A percentile compares a stretch with the other conserved stretches of the same genome.
Conservation (phyloP, 2,888 invertebrate genomes). For the Sinohyriopsis cumingii region DNA sequence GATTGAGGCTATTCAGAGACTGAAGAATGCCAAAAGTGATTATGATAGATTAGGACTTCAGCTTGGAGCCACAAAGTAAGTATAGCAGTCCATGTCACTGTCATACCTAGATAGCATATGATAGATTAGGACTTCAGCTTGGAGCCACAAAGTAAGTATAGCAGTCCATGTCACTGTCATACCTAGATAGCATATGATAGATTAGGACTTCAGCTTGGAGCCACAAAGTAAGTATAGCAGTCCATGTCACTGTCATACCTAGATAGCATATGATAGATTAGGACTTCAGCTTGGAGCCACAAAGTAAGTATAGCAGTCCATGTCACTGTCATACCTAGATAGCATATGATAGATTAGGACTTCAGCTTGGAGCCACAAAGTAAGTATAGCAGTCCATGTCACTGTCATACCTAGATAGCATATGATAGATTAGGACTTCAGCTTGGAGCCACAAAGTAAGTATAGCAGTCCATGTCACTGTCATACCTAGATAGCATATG, state of each 20-base stretch:
- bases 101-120: conserved; percentile 37
- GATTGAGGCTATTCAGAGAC: conserved; percentile 70
- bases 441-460: too few relatives aligned
- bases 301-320: conserved; percentile 57
- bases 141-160: conserved; percentile 67
- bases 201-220: conserved; percentile 64
- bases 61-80: conserved; percentile 67
- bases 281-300: conserved; percentile 64
- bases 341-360: too few relatives aligned
- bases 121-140: conserved; percentile 65
- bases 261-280: conserved; percentile 61
- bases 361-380: too few relatives aligned
- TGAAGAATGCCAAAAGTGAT: conserved; percentile 69
- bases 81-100: conserved; percentile 2
- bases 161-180: neutral
- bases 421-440: too few relatives aligned
- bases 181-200: conserved; percentile 54
- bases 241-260: neutral
- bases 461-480: too few relatives aligned
- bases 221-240: conserved; percentile 63
- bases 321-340: neutral
- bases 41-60: conserved; percentile 68
- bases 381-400: too few relatives aligned
- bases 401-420: too few relatives aligned
- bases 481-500: too few relatives aligned